Evolutionary conservation across 2,888 invertebrate species (phyloP).

Genomic region (Melieria omissa): DNA sequence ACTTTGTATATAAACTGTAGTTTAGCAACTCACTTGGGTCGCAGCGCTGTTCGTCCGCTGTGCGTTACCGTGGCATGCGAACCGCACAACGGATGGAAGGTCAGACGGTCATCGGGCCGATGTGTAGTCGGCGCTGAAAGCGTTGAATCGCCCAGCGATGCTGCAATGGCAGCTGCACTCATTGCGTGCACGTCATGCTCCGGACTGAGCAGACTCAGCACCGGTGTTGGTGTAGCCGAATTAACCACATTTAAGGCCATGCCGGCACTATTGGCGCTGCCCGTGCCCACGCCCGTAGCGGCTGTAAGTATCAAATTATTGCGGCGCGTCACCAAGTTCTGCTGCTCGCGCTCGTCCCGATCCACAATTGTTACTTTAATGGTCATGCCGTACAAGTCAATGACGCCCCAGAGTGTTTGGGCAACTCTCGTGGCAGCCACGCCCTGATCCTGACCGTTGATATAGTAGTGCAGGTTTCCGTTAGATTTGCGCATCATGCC

Average conservation of each 20-base stretch:
- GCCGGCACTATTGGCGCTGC: constrained; percentile 41
- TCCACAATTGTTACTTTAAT: constrained; percentile 90
- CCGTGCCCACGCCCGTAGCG: constrained; percentile 40
- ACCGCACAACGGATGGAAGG: constrained; percentile 92
- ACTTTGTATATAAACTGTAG: background rate
- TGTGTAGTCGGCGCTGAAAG: constrained; percentile 49
- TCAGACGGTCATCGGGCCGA: constrained; percentile 76
- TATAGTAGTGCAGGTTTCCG: constrained; percentile 90
- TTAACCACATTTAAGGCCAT: constrained; percentile 34
- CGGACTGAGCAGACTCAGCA: constrained; percentile 61
- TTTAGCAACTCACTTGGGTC: constrained; percentile 81
- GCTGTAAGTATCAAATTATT: constrained; percentile 69
- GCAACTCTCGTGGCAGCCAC: constrained; percentile 87
- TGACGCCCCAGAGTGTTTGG: constrained; percentile 88
- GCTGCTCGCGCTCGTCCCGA: constrained; percentile 80
- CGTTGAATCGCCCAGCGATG: constrained; percentile 50
- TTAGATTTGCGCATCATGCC: constrained; percentile 89
- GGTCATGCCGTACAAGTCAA: constrained; percentile 95
- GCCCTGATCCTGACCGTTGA: constrained; percentile 93
- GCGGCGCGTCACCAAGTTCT: constrained; percentile 78
- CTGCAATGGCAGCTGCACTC: constrained; percentile 45
- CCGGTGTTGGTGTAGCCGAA: constrained; percentile 54
- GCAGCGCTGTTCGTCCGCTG: constrained; percentile 88
- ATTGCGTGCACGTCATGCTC: constrained; percentile 63
- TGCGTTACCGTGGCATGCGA: constrained; percentile 92